Percentiles rank a stretch among this genome's conserved stretches.
These are phyloP conservation scores for Phallusia fumigata DNA, from an alignment of 23 tunicate species.

Conservation along the genomic window DNA sequence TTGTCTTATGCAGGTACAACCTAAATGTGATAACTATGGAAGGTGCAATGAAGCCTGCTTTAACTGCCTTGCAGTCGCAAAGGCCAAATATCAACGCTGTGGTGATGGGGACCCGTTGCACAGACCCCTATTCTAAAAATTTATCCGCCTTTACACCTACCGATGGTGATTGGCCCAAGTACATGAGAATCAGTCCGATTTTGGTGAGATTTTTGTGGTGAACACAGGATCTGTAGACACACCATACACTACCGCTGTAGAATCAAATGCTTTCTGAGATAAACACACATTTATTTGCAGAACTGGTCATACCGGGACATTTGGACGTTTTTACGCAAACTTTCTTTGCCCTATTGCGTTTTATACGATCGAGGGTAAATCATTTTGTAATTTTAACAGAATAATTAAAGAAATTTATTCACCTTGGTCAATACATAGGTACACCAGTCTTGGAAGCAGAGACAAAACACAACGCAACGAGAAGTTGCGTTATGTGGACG, in stretches of 20 bases:
- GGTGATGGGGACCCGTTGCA: conserved; percentile 85
- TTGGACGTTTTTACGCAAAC: conserved; percentile 69
- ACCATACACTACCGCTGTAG: not conserved
- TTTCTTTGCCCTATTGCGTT: conserved; percentile 84
- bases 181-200: conserved; percentile 89
- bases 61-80: conserved; percentile 33
- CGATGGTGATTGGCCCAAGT: conserved; percentile 83
- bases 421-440: conserved; percentile 14
- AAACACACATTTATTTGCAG: conserved; percentile 14
- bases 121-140: conserved; percentile 74
- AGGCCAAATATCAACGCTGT: conserved; percentile 72
- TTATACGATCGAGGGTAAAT: conserved; percentile 89
- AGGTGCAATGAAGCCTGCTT: conserved; percentile 69
- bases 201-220: conserved; percentile 32
- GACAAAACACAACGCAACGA: conserved; percentile 63
- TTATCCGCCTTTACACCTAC: conserved; percentile 66
- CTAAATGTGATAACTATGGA: conserved; percentile 32
- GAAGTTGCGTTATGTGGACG: conserved; percentile 41
- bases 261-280: not conserved
- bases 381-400: not conserved
- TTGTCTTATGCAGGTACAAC: conserved; percentile 42
- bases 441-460: conserved; percentile 85
- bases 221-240: no score
- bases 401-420: not conserved
- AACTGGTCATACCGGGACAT: conserved; percentile 91